Percentiles rank a stretch among this genome's conserved stretches.
Evolutionary conservation across 2,113 vertebrate genomes (phyloP).

Genomic region (Chloebia gouldiae): DNA sequence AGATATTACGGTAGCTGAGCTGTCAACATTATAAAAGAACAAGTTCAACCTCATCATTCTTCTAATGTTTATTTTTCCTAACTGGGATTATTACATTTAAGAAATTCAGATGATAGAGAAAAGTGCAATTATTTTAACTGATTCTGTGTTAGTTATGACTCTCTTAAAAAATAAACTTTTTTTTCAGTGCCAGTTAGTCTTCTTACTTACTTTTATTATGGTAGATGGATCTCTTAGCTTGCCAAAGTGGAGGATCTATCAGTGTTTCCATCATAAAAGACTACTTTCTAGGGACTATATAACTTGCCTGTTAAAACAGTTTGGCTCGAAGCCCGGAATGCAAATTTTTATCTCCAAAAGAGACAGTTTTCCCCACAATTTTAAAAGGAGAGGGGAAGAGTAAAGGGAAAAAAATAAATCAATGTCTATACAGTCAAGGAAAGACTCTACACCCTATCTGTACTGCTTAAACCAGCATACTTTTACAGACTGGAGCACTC

Average conservation of each 20-base stretch:
- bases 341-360: constrained; percentile 70
- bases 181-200: neutral
- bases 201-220: constrained; percentile 22
- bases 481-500: neutral
- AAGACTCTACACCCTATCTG: constrained; percentile 5
- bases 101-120: neutral
- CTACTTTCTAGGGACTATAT: constrained; percentile 58
- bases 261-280: constrained; percentile 55
- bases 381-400: neutral
- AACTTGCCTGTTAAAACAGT: constrained; percentile 68
- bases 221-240: constrained; percentile 32
- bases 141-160: neutral
- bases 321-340: constrained; percentile 72
- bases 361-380: constrained; percentile 48
- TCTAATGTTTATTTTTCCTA: constrained; percentile 7
- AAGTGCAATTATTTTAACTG: constrained; percentile 14
- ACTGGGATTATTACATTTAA: neutral
- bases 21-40: neutral
- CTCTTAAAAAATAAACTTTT: neutral
- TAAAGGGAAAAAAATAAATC: neutral
- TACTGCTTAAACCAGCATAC: neutral
- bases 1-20: neutral
- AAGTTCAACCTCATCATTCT: neutral
- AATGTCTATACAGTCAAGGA: neutral
- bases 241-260: constrained; percentile 41